Percentiles rank a stretch among this genome's conserved stretches.
Conservation (phyloP, 2,888 invertebrate species). For the Lithosia quadra region DNA sequence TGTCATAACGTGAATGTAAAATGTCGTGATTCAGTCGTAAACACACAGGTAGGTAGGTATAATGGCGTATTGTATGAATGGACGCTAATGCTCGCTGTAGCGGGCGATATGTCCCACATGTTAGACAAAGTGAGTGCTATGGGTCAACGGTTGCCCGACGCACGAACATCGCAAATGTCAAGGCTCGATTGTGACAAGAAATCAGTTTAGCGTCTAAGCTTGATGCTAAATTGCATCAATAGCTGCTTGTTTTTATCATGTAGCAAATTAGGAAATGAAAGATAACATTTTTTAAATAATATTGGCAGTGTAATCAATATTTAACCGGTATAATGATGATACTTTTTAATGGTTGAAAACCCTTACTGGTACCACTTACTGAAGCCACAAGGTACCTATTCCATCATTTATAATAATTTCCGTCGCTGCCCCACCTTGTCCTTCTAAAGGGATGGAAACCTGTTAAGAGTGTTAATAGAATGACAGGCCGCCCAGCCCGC, state of each 20-base stretch:
- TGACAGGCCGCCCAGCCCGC: too few species aligned
- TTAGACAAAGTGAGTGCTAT: conserved; percentile 65
- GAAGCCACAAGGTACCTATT: neutral
- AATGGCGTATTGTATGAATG: conserved; percentile 79
- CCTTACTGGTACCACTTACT: too few species aligned
- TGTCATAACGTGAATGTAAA: conserved; percentile 74
- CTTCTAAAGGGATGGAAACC: neutral
- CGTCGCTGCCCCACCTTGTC: neutral
- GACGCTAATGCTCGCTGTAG: conserved; percentile 65
- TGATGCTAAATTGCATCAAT: conserved; percentile 25
- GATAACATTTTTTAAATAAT: too few species aligned
- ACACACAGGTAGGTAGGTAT: conserved; percentile 65
- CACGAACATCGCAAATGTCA: conserved; percentile 77
- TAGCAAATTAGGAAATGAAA: neutral
- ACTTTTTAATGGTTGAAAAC: neutral
- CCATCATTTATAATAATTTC: neutral
- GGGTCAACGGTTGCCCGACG: conserved; percentile 73
- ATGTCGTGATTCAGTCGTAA: conserved; percentile 76
- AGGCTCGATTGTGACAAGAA: conserved; percentile 64
- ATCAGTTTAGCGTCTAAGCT: conserved; percentile 49
- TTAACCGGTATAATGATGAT: neutral
- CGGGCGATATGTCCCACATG: conserved; percentile 65
- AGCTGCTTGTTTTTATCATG: conserved; percentile 5
- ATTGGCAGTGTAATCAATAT: neutral
- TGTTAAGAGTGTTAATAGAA: neutral